Evolutionary conservation across 2,113 vertebrate genomes (phyloP), one percentile per base, ranked within the genome.

Genomic region (Tenrec ecaudatus): DNA sequence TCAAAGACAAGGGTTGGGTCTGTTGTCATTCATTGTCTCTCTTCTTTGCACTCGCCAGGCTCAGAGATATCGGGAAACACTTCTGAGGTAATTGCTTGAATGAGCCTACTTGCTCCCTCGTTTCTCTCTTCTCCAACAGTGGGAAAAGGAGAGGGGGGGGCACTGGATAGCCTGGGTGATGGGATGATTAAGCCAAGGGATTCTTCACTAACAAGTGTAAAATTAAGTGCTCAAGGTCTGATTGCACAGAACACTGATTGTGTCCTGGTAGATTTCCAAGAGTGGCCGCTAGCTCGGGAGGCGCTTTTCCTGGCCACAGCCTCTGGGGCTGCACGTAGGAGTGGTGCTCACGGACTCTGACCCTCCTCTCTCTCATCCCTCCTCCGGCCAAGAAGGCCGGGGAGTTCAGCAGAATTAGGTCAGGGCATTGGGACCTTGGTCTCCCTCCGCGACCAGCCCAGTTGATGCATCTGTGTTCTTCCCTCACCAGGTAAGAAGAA

Each of bases 401-500:
- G 71, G 66, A 47, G 64, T 1, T 25, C 71, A 80, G 80, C 43
- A 31, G 27, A 5, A 77, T 80, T 82, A 64, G 38, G 31, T 31
- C 2, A 1, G 31, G 86, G 77, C 81, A 78, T 6, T 81, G 57
- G 33, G 80, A 92, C 19, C 4, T 36, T 36, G n/a, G 0, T 83
- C 86, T 92, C 76, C 27, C 40, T 84, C n/a, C 38, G 33, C 20
- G 40, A 71, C 77, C 57, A 38, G 58, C 66, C 78, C 25, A 31
- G 71, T 75, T 96, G 53, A 96, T 62, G 17, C 31, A 10, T 84
- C 64, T 96, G 66, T 95, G 25, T 97, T 82, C 68, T 96, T 98
- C 73, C 95, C 85, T 93, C 89, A 73, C 57, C 98, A 99, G 99
- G 99, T 98, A 99, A 99, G 98, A 99, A 99, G 99, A 99, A 99